A percentile compares a stretch with the other conserved stretches of the same genome.
These are phyloP conservation scores for Erpornis zantholeuca DNA, from an alignment of 2,113 vertebrate species.

Conservation along the genomic window DNA sequence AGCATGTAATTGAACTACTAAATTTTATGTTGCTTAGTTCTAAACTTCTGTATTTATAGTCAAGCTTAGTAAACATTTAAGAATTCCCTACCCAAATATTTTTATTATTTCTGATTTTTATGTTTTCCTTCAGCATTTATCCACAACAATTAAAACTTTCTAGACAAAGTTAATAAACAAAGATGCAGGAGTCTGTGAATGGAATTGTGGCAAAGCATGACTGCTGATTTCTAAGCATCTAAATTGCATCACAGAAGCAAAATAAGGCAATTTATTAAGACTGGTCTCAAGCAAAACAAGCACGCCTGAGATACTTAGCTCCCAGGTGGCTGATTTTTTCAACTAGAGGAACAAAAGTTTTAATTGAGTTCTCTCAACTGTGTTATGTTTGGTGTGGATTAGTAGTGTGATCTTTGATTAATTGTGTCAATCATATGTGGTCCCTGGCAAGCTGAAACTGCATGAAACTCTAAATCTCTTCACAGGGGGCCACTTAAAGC, in stretches of 20 bases:
- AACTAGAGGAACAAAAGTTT: background rate
- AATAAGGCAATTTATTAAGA: background rate
- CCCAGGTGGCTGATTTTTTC: background rate
- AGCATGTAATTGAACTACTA: background rate
- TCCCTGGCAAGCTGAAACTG: background rate
- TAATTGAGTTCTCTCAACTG: conserved; percentile 23
- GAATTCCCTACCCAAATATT: background rate
- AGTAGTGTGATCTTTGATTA: conserved; percentile 38
- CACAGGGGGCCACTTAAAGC: background rate
- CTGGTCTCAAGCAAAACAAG: background rate
- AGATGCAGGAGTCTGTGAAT: background rate
- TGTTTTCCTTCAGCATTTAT: background rate
- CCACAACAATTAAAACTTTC: background rate
- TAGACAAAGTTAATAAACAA: background rate
- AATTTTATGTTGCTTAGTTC: background rate
- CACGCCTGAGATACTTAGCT: background rate
- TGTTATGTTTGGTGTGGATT: background rate
- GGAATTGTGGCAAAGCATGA: background rate
- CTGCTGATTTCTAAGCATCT: background rate
- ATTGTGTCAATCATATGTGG: background rate
- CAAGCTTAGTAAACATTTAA: background rate
- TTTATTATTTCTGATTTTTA: background rate
- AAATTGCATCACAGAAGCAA: background rate
- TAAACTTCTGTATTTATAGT: background rate
- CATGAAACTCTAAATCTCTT: background rate